Conservation (phyloP, 2,797 vertebrate genomes). For the Parambassis ranga region DNA sequence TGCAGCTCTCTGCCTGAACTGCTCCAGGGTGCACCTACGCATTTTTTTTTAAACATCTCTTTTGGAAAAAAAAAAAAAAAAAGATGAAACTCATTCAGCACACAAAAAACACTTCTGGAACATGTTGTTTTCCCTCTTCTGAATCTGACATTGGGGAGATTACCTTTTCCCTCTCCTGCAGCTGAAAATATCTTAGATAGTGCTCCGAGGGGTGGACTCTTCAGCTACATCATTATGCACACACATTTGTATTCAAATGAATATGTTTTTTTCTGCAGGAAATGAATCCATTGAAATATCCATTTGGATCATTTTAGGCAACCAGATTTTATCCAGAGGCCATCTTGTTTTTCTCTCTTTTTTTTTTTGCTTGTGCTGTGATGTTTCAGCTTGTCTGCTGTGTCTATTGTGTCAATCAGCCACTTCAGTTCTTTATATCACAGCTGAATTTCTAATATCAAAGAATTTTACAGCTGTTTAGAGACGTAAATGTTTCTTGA, state of each 20-base stretch:
- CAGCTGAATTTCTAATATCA: too few species aligned
- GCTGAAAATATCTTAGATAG: conserved; percentile 42
- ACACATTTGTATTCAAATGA: conserved; percentile 58
- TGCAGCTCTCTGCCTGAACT: conserved; percentile 16
- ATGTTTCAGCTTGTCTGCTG: too few species aligned
- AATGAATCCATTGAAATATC: conserved; percentile 43
- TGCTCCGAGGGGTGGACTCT: conserved; percentile 15
- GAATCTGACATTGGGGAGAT: conserved; percentile 50
- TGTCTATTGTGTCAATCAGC: too few species aligned
- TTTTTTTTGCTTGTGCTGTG: neutral
- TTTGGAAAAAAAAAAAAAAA: neutral
- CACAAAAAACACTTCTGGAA: conserved; percentile 8
- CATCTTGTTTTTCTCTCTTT: neutral
- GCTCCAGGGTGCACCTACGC: conserved; percentile 30
- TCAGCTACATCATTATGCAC: conserved; percentile 39
- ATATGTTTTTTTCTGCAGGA: conserved; percentile 35
- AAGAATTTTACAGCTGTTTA: neutral
- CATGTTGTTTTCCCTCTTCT: conserved; percentile 23
- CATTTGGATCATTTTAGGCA: conserved; percentile 8
- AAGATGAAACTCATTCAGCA: conserved; percentile 3
- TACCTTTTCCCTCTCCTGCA: conserved; percentile 35
- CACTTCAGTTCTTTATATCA: too few species aligned
- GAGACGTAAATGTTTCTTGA: neutral
- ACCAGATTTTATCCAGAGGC: conserved; percentile 2
- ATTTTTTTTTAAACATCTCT: conserved; percentile 24